Evolutionary conservation across 2,888 invertebrate species (phyloP).

Genomic region (Microplitis manilae): DNA sequence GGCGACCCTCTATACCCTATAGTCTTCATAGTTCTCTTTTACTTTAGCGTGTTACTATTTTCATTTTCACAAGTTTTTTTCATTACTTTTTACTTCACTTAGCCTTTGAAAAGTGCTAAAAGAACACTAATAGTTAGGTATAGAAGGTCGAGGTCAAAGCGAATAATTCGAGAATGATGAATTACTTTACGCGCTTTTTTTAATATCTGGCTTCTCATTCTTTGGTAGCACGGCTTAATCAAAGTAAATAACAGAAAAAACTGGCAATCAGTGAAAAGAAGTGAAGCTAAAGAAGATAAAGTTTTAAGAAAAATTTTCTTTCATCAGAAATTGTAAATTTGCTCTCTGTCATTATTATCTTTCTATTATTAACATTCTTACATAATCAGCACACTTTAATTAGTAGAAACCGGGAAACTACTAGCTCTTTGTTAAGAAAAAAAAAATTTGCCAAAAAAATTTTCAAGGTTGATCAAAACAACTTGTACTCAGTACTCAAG

Average conservation of each 20-base stretch:
- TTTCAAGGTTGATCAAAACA: too few relatives aligned
- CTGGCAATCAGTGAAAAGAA: too few relatives aligned
- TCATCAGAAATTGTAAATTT: background rate
- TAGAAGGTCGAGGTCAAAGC: constrained; percentile 17
- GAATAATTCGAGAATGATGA: background rate
- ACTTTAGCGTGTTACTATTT: background rate
- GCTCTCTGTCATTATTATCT: too few relatives aligned
- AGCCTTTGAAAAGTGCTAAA: constrained; percentile 18
- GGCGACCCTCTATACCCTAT: background rate
- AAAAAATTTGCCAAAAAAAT: too few relatives aligned
- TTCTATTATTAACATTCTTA: too few relatives aligned
- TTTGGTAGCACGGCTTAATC: background rate
- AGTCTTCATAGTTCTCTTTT: background rate
- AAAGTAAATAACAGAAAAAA: background rate
- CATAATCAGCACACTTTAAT: too few relatives aligned
- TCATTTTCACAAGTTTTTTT: background rate
- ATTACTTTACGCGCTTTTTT: too few relatives aligned
- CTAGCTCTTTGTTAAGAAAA: too few relatives aligned
- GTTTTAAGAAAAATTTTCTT: background rate
- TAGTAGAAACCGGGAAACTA: too few relatives aligned
- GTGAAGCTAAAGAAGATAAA: too few relatives aligned
- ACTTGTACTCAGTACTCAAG: too few relatives aligned
- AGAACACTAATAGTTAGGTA: constrained; percentile 20
- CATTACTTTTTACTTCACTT: constrained; percentile 13
- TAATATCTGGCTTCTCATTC: background rate